Conservation (phyloP, 2,888 invertebrate genomes). For the Caenorhabditis sp. region DNA sequence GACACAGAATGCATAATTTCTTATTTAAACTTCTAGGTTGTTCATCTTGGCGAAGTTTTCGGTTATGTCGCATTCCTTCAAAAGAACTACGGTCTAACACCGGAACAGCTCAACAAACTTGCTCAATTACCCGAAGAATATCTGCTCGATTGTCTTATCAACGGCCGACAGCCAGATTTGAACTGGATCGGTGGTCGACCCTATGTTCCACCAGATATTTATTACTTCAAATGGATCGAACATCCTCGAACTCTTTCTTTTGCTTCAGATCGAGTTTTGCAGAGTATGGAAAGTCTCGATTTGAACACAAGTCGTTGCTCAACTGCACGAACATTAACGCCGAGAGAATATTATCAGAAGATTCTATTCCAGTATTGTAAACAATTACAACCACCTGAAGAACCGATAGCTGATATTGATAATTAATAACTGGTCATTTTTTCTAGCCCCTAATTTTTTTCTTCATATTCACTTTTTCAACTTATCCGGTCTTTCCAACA, state of each 20-base stretch:
- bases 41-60: constrained; percentile 71
- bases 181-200: constrained; percentile 70
- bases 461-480: constrained; percentile 7
- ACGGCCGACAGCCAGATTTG: constrained; percentile 69
- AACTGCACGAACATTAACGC: constrained; percentile 69
- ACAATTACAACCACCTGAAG: constrained; percentile 55
- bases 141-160: constrained; percentile 70
- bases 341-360: constrained; percentile 70
- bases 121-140: constrained; percentile 71
- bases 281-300: constrained; percentile 70
- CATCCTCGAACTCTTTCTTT: constrained; percentile 71
- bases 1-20: not conserved
- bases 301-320: constrained; percentile 68
- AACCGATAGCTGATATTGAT: constrained; percentile 53
- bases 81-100: constrained; percentile 71
- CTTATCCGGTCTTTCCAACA: constrained; percentile 5
- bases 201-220: constrained; percentile 71
- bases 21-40: constrained; percentile 56
- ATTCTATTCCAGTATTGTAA: constrained; percentile 69
- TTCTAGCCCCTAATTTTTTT: constrained; percentile 6
- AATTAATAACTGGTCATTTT: constrained; percentile 31
- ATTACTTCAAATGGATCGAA: constrained; percentile 71
- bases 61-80: constrained; percentile 71
- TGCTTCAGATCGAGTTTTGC: constrained; percentile 68
- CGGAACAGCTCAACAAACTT: constrained; percentile 70